Evolutionary conservation across 2,888 invertebrate genomes (phyloP).

Genomic region (Odontomyia ornata): DNA sequence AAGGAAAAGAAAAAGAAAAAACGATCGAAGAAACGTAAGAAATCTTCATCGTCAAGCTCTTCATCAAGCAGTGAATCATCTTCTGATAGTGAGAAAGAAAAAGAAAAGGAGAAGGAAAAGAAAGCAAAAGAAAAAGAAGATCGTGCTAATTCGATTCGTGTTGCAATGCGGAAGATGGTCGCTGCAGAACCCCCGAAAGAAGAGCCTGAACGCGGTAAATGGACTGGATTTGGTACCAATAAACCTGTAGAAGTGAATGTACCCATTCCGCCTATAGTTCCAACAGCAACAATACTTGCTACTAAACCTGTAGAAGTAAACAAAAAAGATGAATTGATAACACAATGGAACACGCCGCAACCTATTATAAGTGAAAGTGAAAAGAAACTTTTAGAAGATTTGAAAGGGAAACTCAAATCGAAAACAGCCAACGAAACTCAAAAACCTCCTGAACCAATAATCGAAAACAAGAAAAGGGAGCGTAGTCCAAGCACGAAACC

Average conservation of each 20-base stretch:
- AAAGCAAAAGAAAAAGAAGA: slow-evolving; percentile 59
- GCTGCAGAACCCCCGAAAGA: slow-evolving; percentile 52
- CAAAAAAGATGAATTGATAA: slow-evolving; percentile 67
- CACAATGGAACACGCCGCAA: slow-evolving; percentile 69
- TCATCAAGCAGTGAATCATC: slow-evolving; percentile 53
- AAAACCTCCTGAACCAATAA: slow-evolving; percentile 32
- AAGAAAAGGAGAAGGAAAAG: slow-evolving; percentile 52
- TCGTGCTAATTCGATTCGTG: slow-evolving; percentile 70
- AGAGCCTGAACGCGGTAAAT: slow-evolving; percentile 59
- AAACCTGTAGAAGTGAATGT: slow-evolving; percentile 34
- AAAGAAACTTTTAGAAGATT: slow-evolving; percentile 67
- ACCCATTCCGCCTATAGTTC: not conserved
- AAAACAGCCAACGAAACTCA: slow-evolving; percentile 54
- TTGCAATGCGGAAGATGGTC: slow-evolving; percentile 71
- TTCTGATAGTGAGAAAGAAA: slow-evolving; percentile 53
- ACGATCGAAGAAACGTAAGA: slow-evolving; percentile 65
- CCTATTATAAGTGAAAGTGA: slow-evolving; percentile 69
- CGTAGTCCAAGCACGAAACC: slow-evolving; percentile 59
- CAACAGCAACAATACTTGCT: slow-evolving; percentile 22
- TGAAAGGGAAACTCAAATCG: slow-evolving; percentile 61
- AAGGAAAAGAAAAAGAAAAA: slow-evolving; percentile 67
- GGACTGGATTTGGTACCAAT: slow-evolving; percentile 63
- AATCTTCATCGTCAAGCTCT: slow-evolving; percentile 55
- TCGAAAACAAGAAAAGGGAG: slow-evolving; percentile 58
- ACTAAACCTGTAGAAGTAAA: slow-evolving; percentile 53